Evolutionary conservation across 2,888 invertebrate genomes (phyloP), one percentile per base, ranked within the genome.

Genomic region (Drosophila robusta): DNA sequence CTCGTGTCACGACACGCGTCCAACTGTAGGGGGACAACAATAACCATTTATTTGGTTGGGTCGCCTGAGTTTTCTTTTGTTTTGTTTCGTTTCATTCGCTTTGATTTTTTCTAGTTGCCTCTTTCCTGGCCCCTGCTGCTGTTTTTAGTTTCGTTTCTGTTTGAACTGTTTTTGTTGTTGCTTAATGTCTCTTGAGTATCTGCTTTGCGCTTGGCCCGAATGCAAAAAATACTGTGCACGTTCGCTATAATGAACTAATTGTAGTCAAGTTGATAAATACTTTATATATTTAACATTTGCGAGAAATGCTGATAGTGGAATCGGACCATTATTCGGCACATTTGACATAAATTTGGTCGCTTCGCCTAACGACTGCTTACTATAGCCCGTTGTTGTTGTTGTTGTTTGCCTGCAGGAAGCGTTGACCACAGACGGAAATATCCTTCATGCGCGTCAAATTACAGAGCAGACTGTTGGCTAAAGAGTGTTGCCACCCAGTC

Each of bases 151-250:
- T 77, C 73, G 66, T 51, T 77, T 77, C 64, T 55, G 50, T 75
- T 55, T 60, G 49, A 49, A 54, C 57, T 58, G 61, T n/a, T 58
- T 55, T 38, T 54, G 36, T 45, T 51, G 39, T 47, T 73, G 55
- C 58, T 69, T 66, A 66, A 69, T 66, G 75, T 70, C 64, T 80
- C 75, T 67, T 73, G 73, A 58, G 47, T 74, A 54, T 80, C 69
- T 80, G 78, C 64, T 64, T 71, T 71, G 71, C 78, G 78, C 74
- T 91, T 91, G 90, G 90, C 91, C 90, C 90, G 90, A 91, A 90
- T 91, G 90, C 82, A 83, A 72, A 60, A 16, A 29, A 18, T 49
- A 50, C 70, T 32, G 22, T 57, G 61, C 56, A 58, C 52, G 46
- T 64, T 75, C 70, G 47, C 49, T 73, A 64, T 58, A 76, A 70